These are phyloP conservation scores for Drosophila putrida DNA, from an alignment of 2,888 invertebrate genomes.

Conservation along the genomic window DNA sequence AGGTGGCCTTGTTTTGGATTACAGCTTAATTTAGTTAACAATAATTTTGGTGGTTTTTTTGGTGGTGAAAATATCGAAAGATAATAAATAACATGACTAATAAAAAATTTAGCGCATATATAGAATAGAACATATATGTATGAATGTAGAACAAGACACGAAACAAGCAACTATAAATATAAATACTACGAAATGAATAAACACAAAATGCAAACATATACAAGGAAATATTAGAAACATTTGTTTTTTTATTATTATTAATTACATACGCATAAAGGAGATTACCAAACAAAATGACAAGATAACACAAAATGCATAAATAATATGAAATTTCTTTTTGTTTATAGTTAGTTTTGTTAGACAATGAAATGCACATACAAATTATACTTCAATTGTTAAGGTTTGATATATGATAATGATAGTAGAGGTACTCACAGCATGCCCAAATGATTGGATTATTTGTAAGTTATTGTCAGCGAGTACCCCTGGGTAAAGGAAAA, in stretches of 20 bases:
- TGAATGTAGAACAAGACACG: constrained; percentile 73
- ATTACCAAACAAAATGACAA: constrained; percentile 55
- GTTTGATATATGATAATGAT: neutral
- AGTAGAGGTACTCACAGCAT: constrained; percentile 47
- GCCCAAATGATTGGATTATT: constrained; percentile 38
- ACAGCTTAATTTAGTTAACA: constrained; percentile 72
- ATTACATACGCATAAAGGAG: constrained; percentile 34
- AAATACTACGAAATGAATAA: constrained; percentile 50
- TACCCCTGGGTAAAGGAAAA: constrained; percentile 29
- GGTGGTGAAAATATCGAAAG: constrained; percentile 71
- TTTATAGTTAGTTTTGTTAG: constrained; percentile 69
- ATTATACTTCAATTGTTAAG: constrained; percentile 43
- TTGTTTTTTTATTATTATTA: constrained; percentile 57
- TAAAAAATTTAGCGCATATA: constrained; percentile 52
- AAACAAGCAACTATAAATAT: constrained; percentile 70
- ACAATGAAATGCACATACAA: constrained; percentile 61
- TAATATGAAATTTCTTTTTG: constrained; percentile 14
- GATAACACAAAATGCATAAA: constrained; percentile 56
- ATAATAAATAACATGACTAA: constrained; percentile 33
- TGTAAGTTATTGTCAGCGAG: neutral
- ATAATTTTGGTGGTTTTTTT: constrained; percentile 73
- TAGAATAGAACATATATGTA: constrained; percentile 21
- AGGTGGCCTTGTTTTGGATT: neutral
- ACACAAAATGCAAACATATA: constrained; percentile 73
- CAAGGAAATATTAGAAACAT: constrained; percentile 71